These are phyloP conservation scores for Myiozetetes cayanensis DNA, from an alignment of 2,113 vertebrate genomes.

Conservation along the genomic window DNA sequence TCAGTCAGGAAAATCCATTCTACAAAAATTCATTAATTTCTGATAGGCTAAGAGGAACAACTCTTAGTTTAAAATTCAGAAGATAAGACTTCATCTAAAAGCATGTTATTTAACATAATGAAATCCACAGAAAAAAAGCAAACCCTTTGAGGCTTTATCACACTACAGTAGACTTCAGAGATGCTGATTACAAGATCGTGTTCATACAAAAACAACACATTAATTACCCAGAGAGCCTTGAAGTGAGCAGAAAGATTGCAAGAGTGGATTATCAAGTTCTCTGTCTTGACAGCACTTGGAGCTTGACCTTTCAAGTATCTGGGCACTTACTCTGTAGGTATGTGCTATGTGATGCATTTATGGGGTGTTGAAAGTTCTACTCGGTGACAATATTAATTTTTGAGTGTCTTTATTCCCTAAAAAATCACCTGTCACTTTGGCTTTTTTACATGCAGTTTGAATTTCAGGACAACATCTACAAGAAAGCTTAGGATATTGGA, in stretches of 20 bases:
- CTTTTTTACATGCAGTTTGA: neutral
- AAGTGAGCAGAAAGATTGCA: slow-evolving; percentile 36
- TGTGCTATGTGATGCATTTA: neutral
- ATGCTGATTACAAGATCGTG: neutral
- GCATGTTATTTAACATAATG: neutral
- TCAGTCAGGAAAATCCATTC: neutral
- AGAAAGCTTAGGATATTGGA: neutral
- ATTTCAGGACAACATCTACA: neutral
- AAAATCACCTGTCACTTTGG: neutral
- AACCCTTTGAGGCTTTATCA: slow-evolving; percentile 23
- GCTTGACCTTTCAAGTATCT: slow-evolving; percentile 11
- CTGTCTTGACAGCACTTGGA: slow-evolving; percentile 19
- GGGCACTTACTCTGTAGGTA: neutral
- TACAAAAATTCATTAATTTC: neutral
- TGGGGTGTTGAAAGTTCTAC: neutral
- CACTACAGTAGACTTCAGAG: slow-evolving; percentile 11
- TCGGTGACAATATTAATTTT: neutral
- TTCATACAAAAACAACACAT: slow-evolving; percentile 22
- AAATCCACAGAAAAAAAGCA: slow-evolving; percentile 7
- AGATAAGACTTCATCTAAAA: neutral
- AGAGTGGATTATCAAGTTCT: slow-evolving; percentile 29
- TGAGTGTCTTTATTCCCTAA: neutral
- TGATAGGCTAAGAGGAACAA: neutral
- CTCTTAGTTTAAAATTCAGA: neutral
- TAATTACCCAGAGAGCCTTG: slow-evolving; percentile 36